Base-by-base conservation (phyloP, 2,797 vertebrate genomes). In the Naso thynnoides region DNA sequence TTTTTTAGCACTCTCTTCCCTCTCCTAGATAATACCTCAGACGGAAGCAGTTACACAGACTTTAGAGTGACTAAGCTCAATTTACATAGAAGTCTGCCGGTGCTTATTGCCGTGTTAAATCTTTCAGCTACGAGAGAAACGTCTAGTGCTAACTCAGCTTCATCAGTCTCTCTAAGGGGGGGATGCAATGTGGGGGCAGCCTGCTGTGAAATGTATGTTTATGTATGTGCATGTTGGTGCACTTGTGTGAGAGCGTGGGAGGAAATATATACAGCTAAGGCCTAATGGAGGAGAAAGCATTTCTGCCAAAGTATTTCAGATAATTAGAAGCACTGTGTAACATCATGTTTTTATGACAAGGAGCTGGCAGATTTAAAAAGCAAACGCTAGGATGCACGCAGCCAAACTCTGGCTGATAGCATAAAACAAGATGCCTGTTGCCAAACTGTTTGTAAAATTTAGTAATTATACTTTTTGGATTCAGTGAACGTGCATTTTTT, bases 61-160 rank as follows among this genome's bases (percentile, higher is more conserved):
- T 21, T 44, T 60, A 61, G 52, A 68, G 68, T 78, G 67, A 89
- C 55, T 81, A 70, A 67, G 53, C 73, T 72, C 74, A 33, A 83
- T 81, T 83, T 85, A 78, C 66, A 72, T 58, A 39, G 33, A 65
- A 84, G 50, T 74, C 70, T 67, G 72, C 44, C 53, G 13, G 52
- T 1, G 73, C 48, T 78, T 71, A 76, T 74, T 82, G 56, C 57
- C 18, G 54, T 64, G 23, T 56, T 82, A 72, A 82, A 80, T 84
- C 57, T 70, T 58, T 70, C 39, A 45, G 63, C 74, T 53, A 31
- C 60, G 47, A 79, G 76, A 81, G 52, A 70, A 76, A 73, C 16
- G 45, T 58, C 59, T 56, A 1, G 31, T 19, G 23, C 24, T 47
- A 66, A 59, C 78, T 71, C 27, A 14, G 48, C 70, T 73, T 27